phyloP scores from a whole-genome alignment of 2,113 vertebrate genomes.

The Benitochromis conjunctus region DNA sequence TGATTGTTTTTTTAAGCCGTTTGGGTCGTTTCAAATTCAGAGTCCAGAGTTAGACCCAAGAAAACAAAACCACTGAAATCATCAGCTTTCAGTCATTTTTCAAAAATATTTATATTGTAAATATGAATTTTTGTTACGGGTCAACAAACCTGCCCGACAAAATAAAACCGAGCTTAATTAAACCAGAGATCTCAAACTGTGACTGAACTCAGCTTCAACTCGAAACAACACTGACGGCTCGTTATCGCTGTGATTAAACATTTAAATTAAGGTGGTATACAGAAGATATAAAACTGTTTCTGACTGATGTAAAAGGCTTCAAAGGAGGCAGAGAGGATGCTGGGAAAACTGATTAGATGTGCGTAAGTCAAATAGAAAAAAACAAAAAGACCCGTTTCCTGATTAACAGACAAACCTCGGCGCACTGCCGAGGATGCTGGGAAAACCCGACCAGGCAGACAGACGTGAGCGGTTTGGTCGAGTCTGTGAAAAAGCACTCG shows the following conservation, averaged over 20 bases:
- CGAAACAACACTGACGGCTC: background rate
- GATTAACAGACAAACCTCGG: background rate
- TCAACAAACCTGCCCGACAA: background rate
- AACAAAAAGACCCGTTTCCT: background rate
- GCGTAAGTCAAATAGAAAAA: background rate
- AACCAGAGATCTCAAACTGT: background rate
- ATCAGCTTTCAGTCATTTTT: background rate
- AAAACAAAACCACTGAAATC: background rate
- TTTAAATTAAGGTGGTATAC: background rate
- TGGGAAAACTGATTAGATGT: background rate
- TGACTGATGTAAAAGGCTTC: background rate
- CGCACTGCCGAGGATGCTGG: background rate
- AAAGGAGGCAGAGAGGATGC: background rate
- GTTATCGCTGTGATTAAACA: background rate
- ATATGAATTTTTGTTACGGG: fast-evolving
- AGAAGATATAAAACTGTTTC: background rate
- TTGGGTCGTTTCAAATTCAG: background rate
- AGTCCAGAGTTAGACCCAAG: background rate
- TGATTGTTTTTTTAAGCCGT: background rate
- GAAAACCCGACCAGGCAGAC: background rate
- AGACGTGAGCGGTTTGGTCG: background rate
- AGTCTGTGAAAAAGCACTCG: background rate
- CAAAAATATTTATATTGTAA: background rate
- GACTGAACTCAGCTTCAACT: background rate
- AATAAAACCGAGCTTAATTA: background rate